Evolutionary conservation across 2,888 invertebrate species (phyloP).

Genomic region (Mythimna vitellina): DNA sequence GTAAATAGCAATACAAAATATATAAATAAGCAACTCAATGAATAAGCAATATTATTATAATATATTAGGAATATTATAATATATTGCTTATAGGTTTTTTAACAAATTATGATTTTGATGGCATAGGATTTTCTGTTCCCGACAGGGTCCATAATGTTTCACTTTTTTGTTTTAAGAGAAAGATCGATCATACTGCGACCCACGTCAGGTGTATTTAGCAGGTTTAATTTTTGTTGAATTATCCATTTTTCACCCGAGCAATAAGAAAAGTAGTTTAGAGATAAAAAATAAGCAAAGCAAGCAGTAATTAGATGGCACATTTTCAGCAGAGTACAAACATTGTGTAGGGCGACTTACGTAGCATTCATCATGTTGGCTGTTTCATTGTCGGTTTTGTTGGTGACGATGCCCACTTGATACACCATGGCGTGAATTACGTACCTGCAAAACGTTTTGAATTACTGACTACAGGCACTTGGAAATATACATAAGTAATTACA

Average conservation of each 20-base stretch:
- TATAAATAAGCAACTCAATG: too few species aligned
- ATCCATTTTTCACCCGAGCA: background rate
- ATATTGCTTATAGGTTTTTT: too few species aligned
- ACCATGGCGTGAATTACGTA: constrained; percentile 85
- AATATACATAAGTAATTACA: background rate
- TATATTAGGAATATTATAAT: too few species aligned
- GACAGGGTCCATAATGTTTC: background rate
- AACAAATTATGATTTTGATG: too few species aligned
- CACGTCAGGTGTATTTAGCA: too few species aligned
- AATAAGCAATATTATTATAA: too few species aligned
- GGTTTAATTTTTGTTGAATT: background rate
- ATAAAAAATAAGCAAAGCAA: background rate
- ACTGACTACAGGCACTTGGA: too few species aligned
- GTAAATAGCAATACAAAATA: too few species aligned
- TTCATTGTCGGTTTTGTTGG: constrained; percentile 79
- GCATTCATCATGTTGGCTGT: constrained; percentile 62
- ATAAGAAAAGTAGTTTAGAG: background rate
- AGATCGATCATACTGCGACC: too few species aligned
- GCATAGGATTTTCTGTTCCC: too few species aligned
- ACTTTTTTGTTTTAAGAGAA: too few species aligned
- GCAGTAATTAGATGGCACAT: background rate
- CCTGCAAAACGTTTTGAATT: constrained; percentile 67
- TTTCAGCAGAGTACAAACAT: background rate
- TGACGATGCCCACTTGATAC: constrained; percentile 85
- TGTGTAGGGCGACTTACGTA: constrained; percentile 66